These are phyloP conservation scores for Erethizon dorsatum DNA, from an alignment of 2,797 vertebrate genomes.

Conservation along the genomic window DNA sequence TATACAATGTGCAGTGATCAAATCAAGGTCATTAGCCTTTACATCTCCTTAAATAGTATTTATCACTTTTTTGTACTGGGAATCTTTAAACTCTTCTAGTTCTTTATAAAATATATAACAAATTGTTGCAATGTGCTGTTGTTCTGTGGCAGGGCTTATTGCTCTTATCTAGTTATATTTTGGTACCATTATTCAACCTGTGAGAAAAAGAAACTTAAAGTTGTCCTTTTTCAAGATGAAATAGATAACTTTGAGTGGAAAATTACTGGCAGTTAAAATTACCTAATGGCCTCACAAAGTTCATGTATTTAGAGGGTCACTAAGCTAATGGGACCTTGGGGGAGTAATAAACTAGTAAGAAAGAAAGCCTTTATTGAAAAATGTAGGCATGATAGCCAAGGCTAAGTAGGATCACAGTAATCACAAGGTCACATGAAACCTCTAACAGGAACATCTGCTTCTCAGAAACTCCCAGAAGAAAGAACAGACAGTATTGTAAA, in stretches of 20 bases:
- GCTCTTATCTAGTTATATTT: background rate
- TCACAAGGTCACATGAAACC: background rate
- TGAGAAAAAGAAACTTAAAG: background rate
- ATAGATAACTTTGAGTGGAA: background rate
- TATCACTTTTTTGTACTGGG: background rate
- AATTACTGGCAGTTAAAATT: background rate
- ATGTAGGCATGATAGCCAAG: background rate
- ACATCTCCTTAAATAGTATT: background rate
- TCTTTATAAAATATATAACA: background rate
- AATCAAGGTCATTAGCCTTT: background rate
- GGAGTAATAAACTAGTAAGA: background rate
- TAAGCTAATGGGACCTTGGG: background rate
- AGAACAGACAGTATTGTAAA: background rate
- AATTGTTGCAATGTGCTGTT: background rate
- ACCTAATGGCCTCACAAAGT: background rate
- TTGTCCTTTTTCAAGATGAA: background rate
- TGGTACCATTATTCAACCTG: background rate
- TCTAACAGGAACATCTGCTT: background rate
- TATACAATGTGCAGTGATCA: background rate
- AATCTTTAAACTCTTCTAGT: background rate
- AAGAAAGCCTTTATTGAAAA: background rate
- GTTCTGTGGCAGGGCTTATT: background rate
- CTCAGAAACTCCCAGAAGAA: background rate
- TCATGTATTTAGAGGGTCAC: background rate
- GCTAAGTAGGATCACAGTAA: background rate